Percentiles rank a stretch among this genome's conserved stretches.
phyloP scores from a whole-genome alignment of 1,140 invertebrate genomes.

The Calephelis virginiensis region DNA sequence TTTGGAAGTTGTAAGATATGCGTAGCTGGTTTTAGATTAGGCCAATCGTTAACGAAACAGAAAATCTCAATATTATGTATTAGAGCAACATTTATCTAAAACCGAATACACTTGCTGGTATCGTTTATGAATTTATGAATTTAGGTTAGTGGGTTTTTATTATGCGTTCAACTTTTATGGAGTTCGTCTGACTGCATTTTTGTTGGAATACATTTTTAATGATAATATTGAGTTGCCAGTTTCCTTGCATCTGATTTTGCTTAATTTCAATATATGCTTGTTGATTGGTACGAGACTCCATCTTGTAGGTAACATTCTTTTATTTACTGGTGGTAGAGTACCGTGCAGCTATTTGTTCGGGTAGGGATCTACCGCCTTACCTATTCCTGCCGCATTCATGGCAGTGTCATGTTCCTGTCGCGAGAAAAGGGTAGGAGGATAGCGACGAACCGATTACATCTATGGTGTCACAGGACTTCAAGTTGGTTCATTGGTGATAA shows the following conservation, averaged over 20 bases:
- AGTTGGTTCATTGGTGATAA: too few relatives aligned
- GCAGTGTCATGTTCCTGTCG: too few relatives aligned
- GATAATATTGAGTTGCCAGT: not conserved
- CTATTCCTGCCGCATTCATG: too few relatives aligned
- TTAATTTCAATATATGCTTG: too few relatives aligned
- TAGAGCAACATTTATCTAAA: constrained; percentile 1
- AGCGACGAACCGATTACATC: too few relatives aligned
- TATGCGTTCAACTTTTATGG: not conserved
- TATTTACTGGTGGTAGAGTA: too few relatives aligned
- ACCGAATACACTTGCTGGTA: constrained; percentile 22
- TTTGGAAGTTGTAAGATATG: constrained; percentile 30
- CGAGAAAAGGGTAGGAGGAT: too few relatives aligned
- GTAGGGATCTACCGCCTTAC: too few relatives aligned
- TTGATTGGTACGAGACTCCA: too few relatives aligned
- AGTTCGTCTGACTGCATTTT: not conserved
- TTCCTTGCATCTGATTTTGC: not conserved
- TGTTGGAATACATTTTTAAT: not conserved
- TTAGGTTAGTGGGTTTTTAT: constrained; percentile 41
- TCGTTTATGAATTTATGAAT: constrained; percentile 40
- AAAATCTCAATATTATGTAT: constrained; percentile 10
- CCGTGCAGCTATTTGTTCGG: too few relatives aligned
- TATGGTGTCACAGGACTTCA: too few relatives aligned
- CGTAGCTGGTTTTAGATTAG: constrained; percentile 42
- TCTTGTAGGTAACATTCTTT: too few relatives aligned
- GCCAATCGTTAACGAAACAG: constrained; percentile 3